These are phyloP conservation scores for Orientallactaga bullata DNA, from an alignment of 2,113 vertebrate species.

Conservation along the genomic window DNA sequence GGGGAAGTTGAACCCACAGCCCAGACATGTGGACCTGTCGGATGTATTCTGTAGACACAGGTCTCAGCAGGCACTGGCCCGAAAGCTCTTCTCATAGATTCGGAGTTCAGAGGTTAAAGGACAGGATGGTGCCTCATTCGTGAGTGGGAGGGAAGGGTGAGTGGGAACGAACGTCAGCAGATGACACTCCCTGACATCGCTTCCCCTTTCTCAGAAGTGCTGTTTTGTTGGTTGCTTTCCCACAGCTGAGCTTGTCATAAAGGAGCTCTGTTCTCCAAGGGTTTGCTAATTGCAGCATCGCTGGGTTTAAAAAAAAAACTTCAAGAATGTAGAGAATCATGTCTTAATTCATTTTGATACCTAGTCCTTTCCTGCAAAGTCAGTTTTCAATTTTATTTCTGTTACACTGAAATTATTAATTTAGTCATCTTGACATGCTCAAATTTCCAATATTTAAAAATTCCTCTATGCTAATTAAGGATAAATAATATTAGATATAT, in stretches of 20 bases:
- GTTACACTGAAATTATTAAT: constrained; percentile 54
- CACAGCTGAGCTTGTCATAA: constrained; percentile 80
- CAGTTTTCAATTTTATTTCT: constrained; percentile 63
- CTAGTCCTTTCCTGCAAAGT: constrained; percentile 38
- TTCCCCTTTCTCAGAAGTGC: constrained; percentile 75
- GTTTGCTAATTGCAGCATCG: constrained; percentile 71
- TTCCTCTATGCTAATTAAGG: constrained; percentile 65
- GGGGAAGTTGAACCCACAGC: background rate
- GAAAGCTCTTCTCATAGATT: background rate
- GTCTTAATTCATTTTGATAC: constrained; percentile 68
- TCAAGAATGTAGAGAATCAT: constrained; percentile 65
- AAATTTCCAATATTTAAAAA: constrained; percentile 69
- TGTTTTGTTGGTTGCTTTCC: constrained; percentile 79
- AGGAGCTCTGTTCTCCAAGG: constrained; percentile 76
- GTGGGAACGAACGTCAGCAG: constrained; percentile 70
- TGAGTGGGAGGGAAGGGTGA: constrained; percentile 63
- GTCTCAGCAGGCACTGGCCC: background rate
- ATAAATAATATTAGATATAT: constrained; percentile 59
- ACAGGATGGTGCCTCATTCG: constrained; percentile 46
- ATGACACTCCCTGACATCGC: constrained; percentile 74
- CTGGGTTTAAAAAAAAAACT: constrained; percentile 49
- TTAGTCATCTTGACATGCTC: constrained; percentile 50
- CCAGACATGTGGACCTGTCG: background rate
- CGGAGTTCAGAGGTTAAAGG: constrained; percentile 60
- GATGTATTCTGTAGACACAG: background rate